Evolutionary conservation across 2,888 invertebrate genomes (phyloP).

Genomic region (Brenthis ino): DNA sequence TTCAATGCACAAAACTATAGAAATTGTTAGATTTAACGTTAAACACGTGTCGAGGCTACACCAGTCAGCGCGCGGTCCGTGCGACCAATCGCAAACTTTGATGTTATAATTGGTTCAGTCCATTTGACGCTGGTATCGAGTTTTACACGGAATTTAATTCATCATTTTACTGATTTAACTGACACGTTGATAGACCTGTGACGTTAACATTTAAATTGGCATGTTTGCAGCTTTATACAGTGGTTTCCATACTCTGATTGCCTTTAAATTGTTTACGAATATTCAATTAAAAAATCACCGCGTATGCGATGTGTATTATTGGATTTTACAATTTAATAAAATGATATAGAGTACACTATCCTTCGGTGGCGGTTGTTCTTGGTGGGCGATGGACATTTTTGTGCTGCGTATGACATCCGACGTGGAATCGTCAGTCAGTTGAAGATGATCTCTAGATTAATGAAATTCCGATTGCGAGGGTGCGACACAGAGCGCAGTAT

Average conservation of each 20-base stretch:
- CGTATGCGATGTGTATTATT: constrained; percentile 19
- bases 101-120: constrained; percentile 60
- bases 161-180: constrained; percentile 58
- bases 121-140: constrained; percentile 49
- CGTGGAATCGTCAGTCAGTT: constrained; percentile 35
- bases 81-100: constrained; percentile 39
- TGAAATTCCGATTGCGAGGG: constrained; percentile 37
- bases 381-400: constrained; percentile 32
- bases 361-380: constrained; percentile 11
- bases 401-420: constrained; percentile 34
- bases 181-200: constrained; percentile 57
- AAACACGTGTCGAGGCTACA: neutral
- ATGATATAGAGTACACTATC: constrained; percentile 32
- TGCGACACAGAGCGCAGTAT: constrained; percentile 30
- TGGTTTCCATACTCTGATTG: constrained; percentile 51
- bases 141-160: constrained; percentile 61
- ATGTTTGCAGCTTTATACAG: constrained; percentile 48
- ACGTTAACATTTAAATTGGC: constrained; percentile 52
- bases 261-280: constrained; percentile 49
- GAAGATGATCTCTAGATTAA: constrained; percentile 40
- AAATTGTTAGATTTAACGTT: neutral
- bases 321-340: constrained; percentile 27
- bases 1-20: neutral
- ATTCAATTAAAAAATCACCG: constrained; percentile 44
- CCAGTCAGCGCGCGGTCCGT: constrained; percentile 1